Conservation (phyloP, 2,888 invertebrate species). For the Saturnia pavonia region DNA sequence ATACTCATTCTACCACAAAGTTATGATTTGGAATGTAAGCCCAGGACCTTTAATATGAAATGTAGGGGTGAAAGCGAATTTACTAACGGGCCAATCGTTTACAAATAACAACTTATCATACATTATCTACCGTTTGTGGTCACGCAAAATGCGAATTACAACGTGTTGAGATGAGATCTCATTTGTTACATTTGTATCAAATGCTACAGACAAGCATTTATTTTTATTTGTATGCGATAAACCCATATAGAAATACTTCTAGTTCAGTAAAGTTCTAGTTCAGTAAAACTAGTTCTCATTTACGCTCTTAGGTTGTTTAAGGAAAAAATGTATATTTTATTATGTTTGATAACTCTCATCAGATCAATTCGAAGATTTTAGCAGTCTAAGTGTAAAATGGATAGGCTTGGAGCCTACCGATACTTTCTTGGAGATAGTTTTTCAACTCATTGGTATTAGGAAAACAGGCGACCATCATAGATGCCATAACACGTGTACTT, state of each 20-base stretch:
- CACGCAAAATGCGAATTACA: constrained; percentile 1
- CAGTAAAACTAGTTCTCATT: too few relatives aligned
- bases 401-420: too few relatives aligned
- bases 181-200: not conserved
- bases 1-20: not conserved
- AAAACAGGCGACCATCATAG: too few relatives aligned
- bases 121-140: not conserved
- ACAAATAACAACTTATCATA: constrained; percentile 2
- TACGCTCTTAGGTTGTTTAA: too few relatives aligned
- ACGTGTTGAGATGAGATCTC: not conserved
- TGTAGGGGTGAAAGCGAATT: not conserved
- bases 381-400: not conserved
- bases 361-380: not conserved
- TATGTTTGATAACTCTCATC: not conserved
- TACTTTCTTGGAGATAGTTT: too few relatives aligned
- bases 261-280: too few relatives aligned
- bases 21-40: not conserved
- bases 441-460: too few relatives aligned
- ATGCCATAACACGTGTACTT: too few relatives aligned
- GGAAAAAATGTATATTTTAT: too few relatives aligned
- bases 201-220: too few relatives aligned
- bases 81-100: not conserved
- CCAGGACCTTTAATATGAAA: not conserved
- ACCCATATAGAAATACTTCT: too few relatives aligned
- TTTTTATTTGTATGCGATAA: too few relatives aligned